Conservation (phyloP, 2,888 invertebrate genomes). For the Drosophila nr. fundita region DNA sequence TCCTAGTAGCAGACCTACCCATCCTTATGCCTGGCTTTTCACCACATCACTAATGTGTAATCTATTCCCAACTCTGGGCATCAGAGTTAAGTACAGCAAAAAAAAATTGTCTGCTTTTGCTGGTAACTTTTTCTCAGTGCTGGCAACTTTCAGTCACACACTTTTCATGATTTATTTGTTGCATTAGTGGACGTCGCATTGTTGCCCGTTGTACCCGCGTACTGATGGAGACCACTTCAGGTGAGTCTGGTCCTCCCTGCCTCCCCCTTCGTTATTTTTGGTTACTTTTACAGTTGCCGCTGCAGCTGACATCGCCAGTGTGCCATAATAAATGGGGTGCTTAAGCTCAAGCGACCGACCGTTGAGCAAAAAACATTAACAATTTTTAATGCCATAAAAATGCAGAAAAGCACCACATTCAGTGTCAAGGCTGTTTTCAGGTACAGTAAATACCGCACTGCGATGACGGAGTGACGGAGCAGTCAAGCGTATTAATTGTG, state of each 20-base stretch:
- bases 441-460: slow-evolving; percentile 46
- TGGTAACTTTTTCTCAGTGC: slow-evolving; percentile 3
- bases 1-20: neutral
- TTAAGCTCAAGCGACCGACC: slow-evolving; percentile 35
- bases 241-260: slow-evolving; percentile 23
- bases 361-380: slow-evolving; percentile 48
- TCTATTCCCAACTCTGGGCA: neutral
- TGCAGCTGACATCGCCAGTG: slow-evolving; percentile 30
- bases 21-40: neutral
- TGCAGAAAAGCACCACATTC: slow-evolving; percentile 29
- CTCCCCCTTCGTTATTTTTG: slow-evolving; percentile 4
- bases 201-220: slow-evolving; percentile 24
- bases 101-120: slow-evolving; percentile 2
- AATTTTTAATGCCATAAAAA: slow-evolving; percentile 48
- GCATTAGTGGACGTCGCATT: slow-evolving; percentile 54
- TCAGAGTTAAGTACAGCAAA: neutral
- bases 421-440: slow-evolving; percentile 11
- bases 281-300: slow-evolving; percentile 11
- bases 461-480: slow-evolving; percentile 34
- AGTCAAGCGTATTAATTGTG: slow-evolving; percentile 33
- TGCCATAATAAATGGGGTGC: slow-evolving; percentile 43
- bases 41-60: neutral
- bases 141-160: slow-evolving; percentile 24
- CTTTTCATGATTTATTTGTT: slow-evolving; percentile 65
- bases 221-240: slow-evolving; percentile 38